Conservation (phyloP, 1,140 invertebrate species). For the Cotesia typhae region DNA sequence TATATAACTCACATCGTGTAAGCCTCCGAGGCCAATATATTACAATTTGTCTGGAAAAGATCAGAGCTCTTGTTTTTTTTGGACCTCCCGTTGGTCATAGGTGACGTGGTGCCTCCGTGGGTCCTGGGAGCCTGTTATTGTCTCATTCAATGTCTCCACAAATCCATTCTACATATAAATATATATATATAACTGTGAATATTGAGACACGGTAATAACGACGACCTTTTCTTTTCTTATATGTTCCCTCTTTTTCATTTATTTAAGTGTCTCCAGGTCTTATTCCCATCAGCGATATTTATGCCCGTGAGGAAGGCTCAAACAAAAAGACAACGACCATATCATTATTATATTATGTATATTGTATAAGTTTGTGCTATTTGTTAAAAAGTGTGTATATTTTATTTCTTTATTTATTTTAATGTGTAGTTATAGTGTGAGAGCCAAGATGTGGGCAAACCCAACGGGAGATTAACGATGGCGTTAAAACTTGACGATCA, state of each 20-base stretch:
- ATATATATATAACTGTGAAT: not conserved
- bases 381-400: conserved; percentile 4
- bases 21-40: conserved; percentile 54
- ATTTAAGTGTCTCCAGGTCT: not conserved
- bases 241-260: conserved; percentile 10
- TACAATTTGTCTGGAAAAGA: conserved; percentile 63
- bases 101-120: conserved; percentile 9
- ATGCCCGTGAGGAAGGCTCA: conserved; percentile 25
- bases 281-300: conserved; percentile 25
- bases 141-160: conserved; percentile 28
- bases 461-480: conserved; percentile 29
- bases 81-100: not conserved
- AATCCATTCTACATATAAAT: conserved; percentile 7
- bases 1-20: conserved; percentile 50
- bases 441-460: conserved; percentile 9
- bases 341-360: not conserved
- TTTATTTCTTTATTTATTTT: not conserved
- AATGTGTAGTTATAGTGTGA: conserved; percentile 1
- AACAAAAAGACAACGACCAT: too few relatives aligned
- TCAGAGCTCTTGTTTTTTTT: conserved; percentile 42
- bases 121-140: conserved; percentile 25
- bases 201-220: not conserved
- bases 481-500: conserved; percentile 27
- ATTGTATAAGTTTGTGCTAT: too few relatives aligned
- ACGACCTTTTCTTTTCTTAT: not conserved